Base-by-base conservation (phyloP, 2,888 invertebrate species). In the Luperina nickerlii region DNA sequence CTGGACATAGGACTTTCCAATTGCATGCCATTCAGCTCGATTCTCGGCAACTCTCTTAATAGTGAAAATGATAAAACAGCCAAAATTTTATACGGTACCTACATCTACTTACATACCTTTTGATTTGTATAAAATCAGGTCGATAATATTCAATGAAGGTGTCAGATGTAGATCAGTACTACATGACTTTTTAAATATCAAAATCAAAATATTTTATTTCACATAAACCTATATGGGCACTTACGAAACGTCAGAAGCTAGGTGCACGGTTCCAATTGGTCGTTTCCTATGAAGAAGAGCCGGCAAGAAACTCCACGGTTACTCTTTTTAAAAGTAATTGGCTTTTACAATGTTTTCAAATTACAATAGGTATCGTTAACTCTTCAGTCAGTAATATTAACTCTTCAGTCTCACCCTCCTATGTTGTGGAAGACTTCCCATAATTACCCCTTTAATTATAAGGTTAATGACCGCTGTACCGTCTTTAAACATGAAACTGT, bases 401-500 rank as follows among this genome's bases (percentile, higher is more conserved):
- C 24, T 24, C 9, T 27, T 27, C 18, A 57, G 11, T 20, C n/a
- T 45, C 20, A 32, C 27, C 24, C 13, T 15, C 67, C 0, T 5
- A n/a, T 18, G 20, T 76, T 32, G 24, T 63, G 42, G 32, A 60
- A 70, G 48, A n/a, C 18, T 73, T 69, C 45, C 60, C 57, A 63
- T 69, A 81, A 74, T 76, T 60, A 69, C 63, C n/a, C 20, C 45
- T 15, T 38, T 65, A 60, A 74, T 84, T 62, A 57, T 45, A 13
- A 73, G 72, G 65, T 76, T 15, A 76, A 38, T 79, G 60, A 73
- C 72, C 76, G 45, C 54, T 60, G 51, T n/a, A 62, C 71, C 66
- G 66, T 45, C 51, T 54, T 32, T 66, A 38, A 54, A 45, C 70
- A 71, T 82, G 71, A 79, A 63, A 66, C 62, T 62, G 51, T 84